Base-by-base conservation (phyloP, 2,888 invertebrate genomes). In the Byasa hedistus region DNA sequence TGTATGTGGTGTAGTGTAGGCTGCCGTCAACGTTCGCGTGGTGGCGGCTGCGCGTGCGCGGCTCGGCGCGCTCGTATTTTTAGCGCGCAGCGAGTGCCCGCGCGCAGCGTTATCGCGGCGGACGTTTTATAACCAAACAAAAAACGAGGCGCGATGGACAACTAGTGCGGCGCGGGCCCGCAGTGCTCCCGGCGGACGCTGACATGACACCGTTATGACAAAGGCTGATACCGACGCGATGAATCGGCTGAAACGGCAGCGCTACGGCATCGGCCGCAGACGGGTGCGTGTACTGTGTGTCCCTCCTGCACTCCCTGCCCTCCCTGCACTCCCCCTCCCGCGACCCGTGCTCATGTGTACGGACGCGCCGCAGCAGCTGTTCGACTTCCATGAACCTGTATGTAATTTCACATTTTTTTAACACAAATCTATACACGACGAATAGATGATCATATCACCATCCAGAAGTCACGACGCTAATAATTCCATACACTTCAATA, bases 171-270 rank as follows among this genome's bases (percentile, higher is more conserved):
- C 39, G 15, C 39, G 39, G 70, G 62, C 22, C 55, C 56, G 65
- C 68, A 69, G 71, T 69, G 61, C 55, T 62, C 65, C 72, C 72
- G 71, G 48, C 44, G 10, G 19, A 55, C 62, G 68, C 76, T 79
- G 80, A 78, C 67, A 89, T 89, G 89, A 82, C 82, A 71, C 74
- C 76, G 74, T 91, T 89, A 91, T 91, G 91, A 91, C 91, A 78
- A 88, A 88, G 83, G 85, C 82, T 80, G 66, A 65, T 48, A 72
- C 73, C 32, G 19, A 69, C 66, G 75, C 68, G 24, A 87, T 87
- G 89, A 86, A 89, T 72, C 86, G 86, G 73, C 86, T 90, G 70
- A 81, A 83, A 74, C 80, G 89, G 65, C 88, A 84, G 73, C 81
- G 84, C 69, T 78, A 81, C 72, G 84, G 81, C 74, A 76, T 78